A percentile compares a stretch with the other conserved stretches of the same genome.
Conservation (phyloP, 2,888 invertebrate species). For the Tenthredo mesomela region DNA sequence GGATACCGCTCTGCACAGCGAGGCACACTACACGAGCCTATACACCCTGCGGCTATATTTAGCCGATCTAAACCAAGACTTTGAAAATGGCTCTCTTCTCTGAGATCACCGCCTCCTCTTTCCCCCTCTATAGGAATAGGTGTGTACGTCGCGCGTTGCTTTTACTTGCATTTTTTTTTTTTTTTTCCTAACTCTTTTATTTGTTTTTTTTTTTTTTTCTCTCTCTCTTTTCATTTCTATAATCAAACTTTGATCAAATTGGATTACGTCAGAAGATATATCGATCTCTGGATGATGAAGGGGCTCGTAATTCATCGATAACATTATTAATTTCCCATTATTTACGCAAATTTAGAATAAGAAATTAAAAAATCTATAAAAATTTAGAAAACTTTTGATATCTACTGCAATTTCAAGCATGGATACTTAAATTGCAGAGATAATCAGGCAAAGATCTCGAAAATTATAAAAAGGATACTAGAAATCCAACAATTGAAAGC, state of each 20-base stretch:
- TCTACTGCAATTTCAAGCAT: neutral
- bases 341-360: neutral
- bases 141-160: constrained; percentile 11
- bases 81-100: constrained; percentile 75
- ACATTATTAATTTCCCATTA: neutral
- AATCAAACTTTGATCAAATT: neutral
- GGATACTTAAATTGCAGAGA: neutral
- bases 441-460: neutral
- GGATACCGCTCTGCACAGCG: constrained; percentile 70
- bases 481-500: neutral
- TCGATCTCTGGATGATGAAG: neutral
- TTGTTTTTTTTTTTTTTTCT: neutral
- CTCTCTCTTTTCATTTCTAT: neutral
- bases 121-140: neutral
- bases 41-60: constrained; percentile 75
- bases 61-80: constrained; percentile 77
- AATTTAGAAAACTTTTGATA: neutral
- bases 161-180: constrained; percentile 13
- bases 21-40: constrained; percentile 72
- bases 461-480: neutral
- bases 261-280: neutral
- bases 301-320: neutral
- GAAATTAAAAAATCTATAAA: neutral
- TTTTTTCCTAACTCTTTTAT: neutral
- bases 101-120: constrained; percentile 61